phyloP scores from a whole-genome alignment of 2,888 invertebrate genomes.

The Harpalus rufipes region DNA sequence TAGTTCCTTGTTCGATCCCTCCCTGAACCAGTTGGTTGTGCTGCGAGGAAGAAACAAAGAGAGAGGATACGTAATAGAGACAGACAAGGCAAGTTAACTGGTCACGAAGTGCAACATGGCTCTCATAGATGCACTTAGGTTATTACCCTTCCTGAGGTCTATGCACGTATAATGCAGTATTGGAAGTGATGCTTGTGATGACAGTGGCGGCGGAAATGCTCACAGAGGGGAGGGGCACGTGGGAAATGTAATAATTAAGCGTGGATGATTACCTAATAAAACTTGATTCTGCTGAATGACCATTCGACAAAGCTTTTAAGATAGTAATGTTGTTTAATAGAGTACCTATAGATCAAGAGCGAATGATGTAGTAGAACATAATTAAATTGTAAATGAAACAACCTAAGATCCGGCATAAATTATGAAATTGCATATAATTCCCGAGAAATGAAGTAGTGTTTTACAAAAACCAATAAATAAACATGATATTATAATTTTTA shows the following conservation, averaged over 20 bases:
- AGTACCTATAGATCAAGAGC: no score
- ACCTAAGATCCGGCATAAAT: no score
- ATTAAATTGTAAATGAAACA: no score
- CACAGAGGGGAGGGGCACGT: not conserved
- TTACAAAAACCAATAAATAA: no score
- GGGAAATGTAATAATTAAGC: constrained; percentile 22
- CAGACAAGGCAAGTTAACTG: constrained; percentile 39
- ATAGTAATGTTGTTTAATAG: no score
- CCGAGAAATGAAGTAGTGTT: no score
- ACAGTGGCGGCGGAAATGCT: constrained; percentile 43
- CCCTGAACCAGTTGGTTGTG: constrained; percentile 5
- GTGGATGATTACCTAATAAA: not conserved
- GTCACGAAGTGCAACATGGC: constrained; percentile 31
- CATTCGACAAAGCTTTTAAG: no score
- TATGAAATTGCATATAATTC: no score
- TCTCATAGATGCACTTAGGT: constrained; percentile 57
- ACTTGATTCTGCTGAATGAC: not conserved
- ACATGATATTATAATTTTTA: no score
- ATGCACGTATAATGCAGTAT: constrained; percentile 52
- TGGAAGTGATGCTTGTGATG: constrained; percentile 47
- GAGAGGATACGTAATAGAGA: constrained; percentile 22
- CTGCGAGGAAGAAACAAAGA: constrained; percentile 11
- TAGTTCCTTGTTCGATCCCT: constrained; percentile 41
- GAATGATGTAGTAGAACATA: no score
- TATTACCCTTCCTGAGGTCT: constrained; percentile 60